Conservation (phyloP, 2,888 invertebrate species). For the Acrobasis repandana region DNA sequence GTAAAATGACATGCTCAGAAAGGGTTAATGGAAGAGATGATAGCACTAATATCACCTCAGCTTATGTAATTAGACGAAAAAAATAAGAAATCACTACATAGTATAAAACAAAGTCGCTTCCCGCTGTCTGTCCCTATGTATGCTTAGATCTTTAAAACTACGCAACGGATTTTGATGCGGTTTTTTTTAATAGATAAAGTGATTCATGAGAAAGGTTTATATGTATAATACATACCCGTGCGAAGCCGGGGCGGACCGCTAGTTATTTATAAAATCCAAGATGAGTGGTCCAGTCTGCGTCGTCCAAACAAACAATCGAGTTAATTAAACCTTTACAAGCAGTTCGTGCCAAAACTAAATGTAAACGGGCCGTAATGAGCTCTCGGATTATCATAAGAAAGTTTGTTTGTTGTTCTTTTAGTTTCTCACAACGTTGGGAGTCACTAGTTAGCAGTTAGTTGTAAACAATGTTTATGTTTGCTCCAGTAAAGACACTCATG, state of each 20-base stretch:
- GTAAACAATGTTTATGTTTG: neutral
- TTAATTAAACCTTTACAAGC: conserved; percentile 6
- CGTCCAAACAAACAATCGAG: conserved; percentile 2
- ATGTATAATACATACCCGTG: no score
- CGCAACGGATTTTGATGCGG: no score
- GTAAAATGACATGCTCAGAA: neutral
- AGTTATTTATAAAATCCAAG: neutral
- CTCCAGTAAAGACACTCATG: neutral
- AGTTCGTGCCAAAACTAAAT: conserved; percentile 5
- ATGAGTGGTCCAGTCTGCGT: neutral
- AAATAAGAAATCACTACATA: no score
- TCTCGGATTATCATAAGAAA: conserved; percentile 12
- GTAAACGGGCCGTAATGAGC: conserved; percentile 7
- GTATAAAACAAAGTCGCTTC: no score
- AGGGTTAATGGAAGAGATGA: neutral
- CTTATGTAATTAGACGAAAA: neutral
- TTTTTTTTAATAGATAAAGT: no score
- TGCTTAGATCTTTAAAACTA: no score
- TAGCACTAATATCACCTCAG: neutral
- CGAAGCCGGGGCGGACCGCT: no score
- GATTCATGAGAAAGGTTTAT: no score
- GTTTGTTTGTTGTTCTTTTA: conserved; percentile 12
- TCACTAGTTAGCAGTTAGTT: conserved; percentile 5
- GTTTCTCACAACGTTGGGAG: conserved; percentile 5
- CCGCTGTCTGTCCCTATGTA: no score